These are phyloP conservation scores for Camponotus pennsylvanicus DNA, from an alignment of 1,140 invertebrate species.

Conservation along the genomic window DNA sequence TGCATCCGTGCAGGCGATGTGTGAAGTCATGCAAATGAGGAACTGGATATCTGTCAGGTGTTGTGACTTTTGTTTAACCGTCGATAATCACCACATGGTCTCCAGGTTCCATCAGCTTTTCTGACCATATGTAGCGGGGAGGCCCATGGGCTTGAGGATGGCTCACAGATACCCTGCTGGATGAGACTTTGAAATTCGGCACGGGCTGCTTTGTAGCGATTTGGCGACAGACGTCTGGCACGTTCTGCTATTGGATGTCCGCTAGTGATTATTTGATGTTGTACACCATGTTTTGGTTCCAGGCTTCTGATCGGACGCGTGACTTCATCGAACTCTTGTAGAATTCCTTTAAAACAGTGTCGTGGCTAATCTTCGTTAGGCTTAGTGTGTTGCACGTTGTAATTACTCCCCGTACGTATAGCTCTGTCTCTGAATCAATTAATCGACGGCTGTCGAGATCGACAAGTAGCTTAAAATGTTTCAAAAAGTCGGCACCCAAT, in stretches of 20 bases:
- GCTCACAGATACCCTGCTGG: not conserved
- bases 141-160: constrained; percentile 25
- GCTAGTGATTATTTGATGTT: not conserved
- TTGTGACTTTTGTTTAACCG: constrained; percentile 72
- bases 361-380: not conserved
- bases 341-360: not conserved
- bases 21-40: constrained; percentile 78
- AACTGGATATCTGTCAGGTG: constrained; percentile 83
- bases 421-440: not conserved
- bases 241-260: not conserved
- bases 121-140: constrained; percentile 35
- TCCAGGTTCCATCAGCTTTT: constrained; percentile 67
- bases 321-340: not conserved
- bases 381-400: not conserved
- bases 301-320: not conserved
- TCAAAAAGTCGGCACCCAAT: not conserved
- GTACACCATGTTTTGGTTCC: not conserved
- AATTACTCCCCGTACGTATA: not conserved
- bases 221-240: not conserved
- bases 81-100: constrained; percentile 75
- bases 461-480: not conserved
- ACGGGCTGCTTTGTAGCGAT: not conserved
- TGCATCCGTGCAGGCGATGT: constrained; percentile 84
- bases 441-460: not conserved
- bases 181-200: not conserved